Conservation (phyloP, 2,888 invertebrate genomes). For the Macrophya alboannulata region DNA sequence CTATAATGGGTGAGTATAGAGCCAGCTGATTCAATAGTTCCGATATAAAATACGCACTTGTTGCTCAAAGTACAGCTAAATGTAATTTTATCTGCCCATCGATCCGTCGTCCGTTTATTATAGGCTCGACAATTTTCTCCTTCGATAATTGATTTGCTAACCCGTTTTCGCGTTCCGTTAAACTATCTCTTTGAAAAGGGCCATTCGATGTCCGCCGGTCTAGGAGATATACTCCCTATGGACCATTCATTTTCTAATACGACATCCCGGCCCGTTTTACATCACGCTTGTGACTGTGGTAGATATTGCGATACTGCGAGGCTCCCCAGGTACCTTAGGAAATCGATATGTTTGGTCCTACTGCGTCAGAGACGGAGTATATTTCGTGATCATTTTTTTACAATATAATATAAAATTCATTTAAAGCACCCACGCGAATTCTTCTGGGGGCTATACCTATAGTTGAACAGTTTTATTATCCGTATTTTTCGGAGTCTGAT, state of each 20-base stretch:
- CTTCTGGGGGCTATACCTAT: not conserved
- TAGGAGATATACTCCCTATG: not conserved
- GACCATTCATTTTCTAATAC: not conserved
- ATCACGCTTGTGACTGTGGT: not conserved
- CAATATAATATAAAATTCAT: not conserved
- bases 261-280: not conserved
- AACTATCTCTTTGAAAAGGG: conserved; percentile 30
- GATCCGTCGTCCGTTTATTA: not conserved
- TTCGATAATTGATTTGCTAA: conserved; percentile 32
- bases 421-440: not conserved
- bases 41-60: not conserved
- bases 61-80: not conserved
- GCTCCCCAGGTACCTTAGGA: no score
- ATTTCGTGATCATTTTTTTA: not conserved
- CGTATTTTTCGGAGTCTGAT: not conserved
- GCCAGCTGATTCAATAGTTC: not conserved
- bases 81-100: conserved; percentile 2
- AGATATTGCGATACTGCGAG: not conserved
- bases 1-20: conserved; percentile 63
- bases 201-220: not conserved
- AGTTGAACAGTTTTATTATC: not conserved
- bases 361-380: not conserved
- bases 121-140: conserved; percentile 15
- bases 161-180: not conserved
- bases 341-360: no score